phyloP scores from a whole-genome alignment of 2,113 vertebrate species.

The Pelusios castaneus region DNA sequence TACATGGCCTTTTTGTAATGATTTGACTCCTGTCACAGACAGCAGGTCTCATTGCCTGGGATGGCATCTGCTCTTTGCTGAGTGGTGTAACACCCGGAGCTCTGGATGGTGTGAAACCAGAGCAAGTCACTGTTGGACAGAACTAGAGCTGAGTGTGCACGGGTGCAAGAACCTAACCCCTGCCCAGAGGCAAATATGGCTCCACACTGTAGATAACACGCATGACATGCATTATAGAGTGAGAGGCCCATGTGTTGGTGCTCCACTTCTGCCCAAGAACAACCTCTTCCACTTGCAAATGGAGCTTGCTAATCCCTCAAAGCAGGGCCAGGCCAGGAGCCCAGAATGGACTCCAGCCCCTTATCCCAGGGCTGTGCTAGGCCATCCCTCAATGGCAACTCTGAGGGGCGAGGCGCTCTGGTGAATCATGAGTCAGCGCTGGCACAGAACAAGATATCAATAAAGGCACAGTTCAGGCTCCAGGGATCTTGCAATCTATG shows the following conservation, averaged over 20 bases:
- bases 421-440: rapidly evolving
- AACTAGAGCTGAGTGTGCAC: background rate
- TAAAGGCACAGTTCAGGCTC: background rate
- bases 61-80: too few species aligned
- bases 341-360: rapidly evolving
- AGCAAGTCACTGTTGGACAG: background rate
- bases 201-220: background rate
- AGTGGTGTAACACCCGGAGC: background rate
- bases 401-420: rapidly evolving
- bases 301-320: background rate
- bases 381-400: background rate
- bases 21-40: background rate
- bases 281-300: background rate
- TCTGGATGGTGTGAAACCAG: background rate
- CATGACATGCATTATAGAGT: background rate
- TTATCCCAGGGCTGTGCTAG: rapidly evolving
- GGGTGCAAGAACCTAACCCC: background rate
- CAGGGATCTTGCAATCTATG: background rate
- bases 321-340: rapidly evolving
- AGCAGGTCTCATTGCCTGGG: background rate
- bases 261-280: rapidly evolving
- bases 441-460: background rate
- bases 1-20: too few species aligned
- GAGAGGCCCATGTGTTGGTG: too few species aligned
- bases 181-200: too few species aligned